A percentile compares a stretch with the other conserved stretches of the same genome.
phyloP scores from a whole-genome alignment of 2,797 vertebrate genomes.

The Gorsachius magnificus region DNA sequence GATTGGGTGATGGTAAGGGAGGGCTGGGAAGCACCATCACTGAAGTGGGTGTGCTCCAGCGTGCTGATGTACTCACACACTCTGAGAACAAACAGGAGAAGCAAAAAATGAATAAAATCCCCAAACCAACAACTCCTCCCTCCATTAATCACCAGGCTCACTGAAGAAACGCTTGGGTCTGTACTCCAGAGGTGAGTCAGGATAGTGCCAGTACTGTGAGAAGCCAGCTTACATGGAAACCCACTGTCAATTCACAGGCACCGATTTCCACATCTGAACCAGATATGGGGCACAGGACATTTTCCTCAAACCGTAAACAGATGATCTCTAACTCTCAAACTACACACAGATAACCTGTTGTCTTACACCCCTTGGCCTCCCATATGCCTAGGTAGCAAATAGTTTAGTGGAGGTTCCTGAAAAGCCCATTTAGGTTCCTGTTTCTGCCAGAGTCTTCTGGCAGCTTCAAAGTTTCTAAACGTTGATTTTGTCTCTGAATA shows the following conservation, averaged over 20 bases:
- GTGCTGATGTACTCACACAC: slow-evolving; percentile 95
- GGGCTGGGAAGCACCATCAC: slow-evolving; percentile 82
- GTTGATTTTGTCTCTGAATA: background rate
- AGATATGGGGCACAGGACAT: background rate
- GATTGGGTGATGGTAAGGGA: slow-evolving; percentile 87
- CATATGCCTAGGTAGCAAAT: background rate
- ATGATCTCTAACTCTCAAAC: background rate
- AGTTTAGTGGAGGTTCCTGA: background rate
- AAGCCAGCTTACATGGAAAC: background rate
- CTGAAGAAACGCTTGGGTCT: background rate
- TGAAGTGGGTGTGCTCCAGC: slow-evolving; percentile 94
- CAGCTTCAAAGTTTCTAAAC: background rate
- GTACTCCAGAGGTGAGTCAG: background rate
- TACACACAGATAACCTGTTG: background rate
- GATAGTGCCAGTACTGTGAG: background rate
- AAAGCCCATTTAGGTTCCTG: background rate
- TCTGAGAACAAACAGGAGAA: slow-evolving; percentile 71
- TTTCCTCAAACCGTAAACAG: background rate
- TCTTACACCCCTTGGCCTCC: background rate
- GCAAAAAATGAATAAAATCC: background rate
- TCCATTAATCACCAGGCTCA: background rate
- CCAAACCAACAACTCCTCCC: background rate
- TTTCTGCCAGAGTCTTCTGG: background rate
- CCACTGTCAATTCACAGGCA: background rate
- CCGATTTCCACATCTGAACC: background rate